Evolutionary conservation across 2,113 vertebrate genomes (phyloP).

Genomic region (Gila orcuttii): DNA sequence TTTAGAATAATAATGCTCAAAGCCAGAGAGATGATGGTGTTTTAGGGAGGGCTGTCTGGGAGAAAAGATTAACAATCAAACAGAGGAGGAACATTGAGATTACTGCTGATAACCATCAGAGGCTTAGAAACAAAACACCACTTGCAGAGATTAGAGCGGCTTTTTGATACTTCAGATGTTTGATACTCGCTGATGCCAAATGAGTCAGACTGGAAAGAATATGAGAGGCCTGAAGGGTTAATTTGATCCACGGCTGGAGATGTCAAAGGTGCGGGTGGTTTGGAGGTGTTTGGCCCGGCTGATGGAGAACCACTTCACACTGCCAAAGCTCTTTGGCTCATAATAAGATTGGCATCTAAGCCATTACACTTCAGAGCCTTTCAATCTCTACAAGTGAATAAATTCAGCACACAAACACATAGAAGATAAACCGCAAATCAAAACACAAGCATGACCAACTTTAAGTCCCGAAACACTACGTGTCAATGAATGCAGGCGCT

Average conservation of each 20-base stretch:
- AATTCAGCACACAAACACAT: not conserved
- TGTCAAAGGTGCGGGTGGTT: not conserved
- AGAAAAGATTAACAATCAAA: slow-evolving; percentile 10
- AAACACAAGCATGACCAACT: not conserved
- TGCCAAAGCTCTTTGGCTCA: not conserved
- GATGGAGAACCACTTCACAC: not conserved
- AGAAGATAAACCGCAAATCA: not conserved
- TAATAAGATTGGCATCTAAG: slow-evolving; percentile 17
- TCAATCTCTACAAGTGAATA: slow-evolving; percentile 6
- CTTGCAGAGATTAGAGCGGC: not conserved
- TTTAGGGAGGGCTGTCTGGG: not conserved
- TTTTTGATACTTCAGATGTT: not conserved
- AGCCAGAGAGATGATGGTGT: not conserved
- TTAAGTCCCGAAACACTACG: not conserved
- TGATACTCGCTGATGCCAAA: not conserved
- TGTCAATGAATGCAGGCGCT: not conserved
- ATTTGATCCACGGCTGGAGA: slow-evolving; percentile 5
- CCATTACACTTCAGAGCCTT: not conserved
- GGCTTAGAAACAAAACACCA: not conserved
- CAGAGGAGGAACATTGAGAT: not conserved
- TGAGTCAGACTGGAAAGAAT: not conserved
- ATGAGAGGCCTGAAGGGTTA: not conserved
- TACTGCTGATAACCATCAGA: slow-evolving; percentile 10
- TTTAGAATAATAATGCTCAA: not conserved
- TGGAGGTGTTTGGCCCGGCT: not conserved